Evolutionary conservation across 1,140 invertebrate species (phyloP).

Genomic region (Rhopalosiphum maidis): DNA sequence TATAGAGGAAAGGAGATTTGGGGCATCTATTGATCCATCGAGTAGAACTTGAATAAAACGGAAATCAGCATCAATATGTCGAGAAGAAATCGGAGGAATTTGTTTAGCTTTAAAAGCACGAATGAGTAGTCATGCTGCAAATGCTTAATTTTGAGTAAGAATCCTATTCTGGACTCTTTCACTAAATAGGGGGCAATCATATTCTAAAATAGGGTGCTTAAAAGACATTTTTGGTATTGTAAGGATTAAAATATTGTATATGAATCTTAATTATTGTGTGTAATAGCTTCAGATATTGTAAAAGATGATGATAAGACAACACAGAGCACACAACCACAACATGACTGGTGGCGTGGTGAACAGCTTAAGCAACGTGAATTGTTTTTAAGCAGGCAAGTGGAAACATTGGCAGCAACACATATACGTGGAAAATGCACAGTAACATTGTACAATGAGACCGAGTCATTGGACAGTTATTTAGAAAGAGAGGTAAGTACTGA

Average conservation of each 20-base stretch:
- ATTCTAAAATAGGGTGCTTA: no score
- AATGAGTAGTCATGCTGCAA: no score
- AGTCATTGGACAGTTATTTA: conserved; percentile 92
- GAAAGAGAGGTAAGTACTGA: conserved; percentile 85
- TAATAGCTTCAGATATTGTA: conserved; percentile 6
- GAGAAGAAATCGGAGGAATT: no score
- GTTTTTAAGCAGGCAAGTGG: conserved; percentile 96
- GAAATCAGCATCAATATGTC: background rate
- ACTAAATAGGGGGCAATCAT: no score
- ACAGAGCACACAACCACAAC: background rate
- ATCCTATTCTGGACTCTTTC: no score
- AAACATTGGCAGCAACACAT: conserved; percentile 96
- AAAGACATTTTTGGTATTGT: background rate
- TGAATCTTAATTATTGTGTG: background rate
- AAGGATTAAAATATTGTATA: background rate
- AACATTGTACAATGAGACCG: conserved; percentile 97
- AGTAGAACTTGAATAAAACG: no score
- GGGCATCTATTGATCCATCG: no score
- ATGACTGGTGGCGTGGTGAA: conserved; percentile 32
- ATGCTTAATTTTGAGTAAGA: no score
- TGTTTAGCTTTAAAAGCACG: no score
- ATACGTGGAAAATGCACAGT: conserved; percentile 99
- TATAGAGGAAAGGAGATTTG: no score
- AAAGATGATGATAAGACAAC: conserved; percentile 22
- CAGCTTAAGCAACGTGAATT: conserved; percentile 93